Conservation (phyloP, 2,888 invertebrate species). For the Temnothorax unifasciatus region DNA sequence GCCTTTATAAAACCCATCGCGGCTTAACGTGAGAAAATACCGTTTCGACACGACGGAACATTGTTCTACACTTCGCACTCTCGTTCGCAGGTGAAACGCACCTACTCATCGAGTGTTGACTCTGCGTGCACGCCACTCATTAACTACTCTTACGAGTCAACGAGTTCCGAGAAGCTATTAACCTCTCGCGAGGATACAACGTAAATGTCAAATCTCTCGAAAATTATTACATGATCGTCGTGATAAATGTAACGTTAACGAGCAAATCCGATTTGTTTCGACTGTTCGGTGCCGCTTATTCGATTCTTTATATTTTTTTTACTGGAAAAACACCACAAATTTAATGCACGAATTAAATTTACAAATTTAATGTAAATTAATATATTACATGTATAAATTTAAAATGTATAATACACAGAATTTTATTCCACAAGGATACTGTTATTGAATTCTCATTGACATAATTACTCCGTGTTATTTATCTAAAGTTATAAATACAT, state of each 20-base stretch:
- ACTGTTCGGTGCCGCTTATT: background rate
- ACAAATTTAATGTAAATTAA: background rate
- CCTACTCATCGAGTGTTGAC: slow-evolving; percentile 33
- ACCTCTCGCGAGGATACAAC: slow-evolving; percentile 16
- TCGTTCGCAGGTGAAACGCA: slow-evolving; percentile 29
- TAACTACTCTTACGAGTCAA: slow-evolving; percentile 49
- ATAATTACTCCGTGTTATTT: background rate
- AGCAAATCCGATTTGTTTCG: background rate
- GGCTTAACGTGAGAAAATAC: slow-evolving; percentile 19
- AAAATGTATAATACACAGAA: background rate
- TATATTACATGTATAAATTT: background rate
- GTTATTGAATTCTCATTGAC: slow-evolving; percentile 6
- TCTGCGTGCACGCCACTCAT: slow-evolving; percentile 27
- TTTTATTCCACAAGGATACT: background rate
- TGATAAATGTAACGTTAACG: slow-evolving; percentile 33
- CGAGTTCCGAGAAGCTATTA: slow-evolving; percentile 48
- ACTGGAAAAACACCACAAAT: background rate
- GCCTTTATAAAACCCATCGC: background rate
- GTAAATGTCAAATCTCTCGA: slow-evolving; percentile 54
- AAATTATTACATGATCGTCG: slow-evolving; percentile 26
- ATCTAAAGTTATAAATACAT: background rate
- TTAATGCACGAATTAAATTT: background rate
- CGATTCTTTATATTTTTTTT: background rate
- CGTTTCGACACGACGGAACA: slow-evolving; percentile 7
- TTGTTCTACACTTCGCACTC: slow-evolving; percentile 47